Evolutionary conservation across 2,113 vertebrate genomes (phyloP).

Genomic region (Oreotragus oreotragus): DNA sequence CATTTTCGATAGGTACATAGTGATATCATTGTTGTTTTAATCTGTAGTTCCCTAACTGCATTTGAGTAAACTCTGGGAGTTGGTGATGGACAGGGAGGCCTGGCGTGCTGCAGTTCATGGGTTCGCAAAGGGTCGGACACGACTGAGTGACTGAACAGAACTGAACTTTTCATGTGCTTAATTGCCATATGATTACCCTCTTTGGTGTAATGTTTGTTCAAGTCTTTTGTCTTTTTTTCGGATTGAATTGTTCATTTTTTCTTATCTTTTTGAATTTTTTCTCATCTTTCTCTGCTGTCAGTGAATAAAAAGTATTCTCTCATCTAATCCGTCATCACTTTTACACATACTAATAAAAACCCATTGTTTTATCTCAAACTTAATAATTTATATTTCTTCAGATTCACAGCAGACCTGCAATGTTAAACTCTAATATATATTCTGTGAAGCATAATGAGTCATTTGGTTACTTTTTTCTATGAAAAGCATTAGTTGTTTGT

Average conservation of each 20-base stretch:
- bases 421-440: neutral
- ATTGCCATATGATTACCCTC: neutral
- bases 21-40: neutral
- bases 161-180: neutral
- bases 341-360: neutral
- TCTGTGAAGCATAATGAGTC: neutral
- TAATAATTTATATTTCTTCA: neutral
- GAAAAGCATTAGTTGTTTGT: neutral
- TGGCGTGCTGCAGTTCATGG: no score
- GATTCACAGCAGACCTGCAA: neutral
- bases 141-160: no score
- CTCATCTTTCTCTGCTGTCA: neutral
- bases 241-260: neutral
- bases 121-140: no score
- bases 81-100: no score
- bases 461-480: slow-evolving; percentile 5
- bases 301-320: neutral
- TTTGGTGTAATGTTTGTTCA: neutral
- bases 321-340: neutral
- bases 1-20: neutral
- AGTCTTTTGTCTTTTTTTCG: neutral
- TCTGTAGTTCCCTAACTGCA: neutral
- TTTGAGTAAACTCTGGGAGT: no score
- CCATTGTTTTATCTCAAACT: neutral
- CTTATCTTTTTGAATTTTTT: neutral